phyloP scores from a whole-genome alignment of 2,113 vertebrate genomes.

The Ptyas mucosa region DNA sequence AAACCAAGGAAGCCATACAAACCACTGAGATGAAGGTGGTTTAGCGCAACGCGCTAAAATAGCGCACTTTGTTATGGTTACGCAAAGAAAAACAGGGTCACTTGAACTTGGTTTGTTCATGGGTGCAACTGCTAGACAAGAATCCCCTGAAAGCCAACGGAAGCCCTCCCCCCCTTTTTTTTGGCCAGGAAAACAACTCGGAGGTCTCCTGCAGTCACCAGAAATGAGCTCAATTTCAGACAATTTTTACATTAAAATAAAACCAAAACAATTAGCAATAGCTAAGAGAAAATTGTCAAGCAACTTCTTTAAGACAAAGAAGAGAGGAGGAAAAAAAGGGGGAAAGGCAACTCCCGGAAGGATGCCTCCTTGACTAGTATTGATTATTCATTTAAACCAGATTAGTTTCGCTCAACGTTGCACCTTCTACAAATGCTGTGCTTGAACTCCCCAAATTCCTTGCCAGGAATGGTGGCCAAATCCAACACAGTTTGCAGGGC shows the following conservation, averaged over 20 bases:
- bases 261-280: not conserved
- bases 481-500: not conserved
- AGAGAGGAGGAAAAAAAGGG: not conserved
- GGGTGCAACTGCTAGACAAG: not conserved
- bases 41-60: not conserved
- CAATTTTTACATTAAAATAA: not conserved
- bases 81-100: not conserved
- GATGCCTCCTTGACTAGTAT: not conserved
- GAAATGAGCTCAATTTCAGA: not conserved
- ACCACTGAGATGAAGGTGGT: not conserved
- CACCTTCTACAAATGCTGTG: not conserved
- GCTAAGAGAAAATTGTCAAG: not conserved
- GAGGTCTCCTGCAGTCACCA: not conserved
- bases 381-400: not conserved
- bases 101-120: not conserved
- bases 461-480: not conserved
- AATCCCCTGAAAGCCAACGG: not conserved
- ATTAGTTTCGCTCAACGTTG: not conserved
- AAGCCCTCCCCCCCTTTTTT: not conserved
- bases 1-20: not conserved
- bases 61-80: not conserved
- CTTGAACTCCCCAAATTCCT: not conserved
- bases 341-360: not conserved
- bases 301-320: not conserved
- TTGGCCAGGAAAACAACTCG: not conserved